Conservation (phyloP, 2,797 vertebrate genomes). For the Parambassis ranga region DNA sequence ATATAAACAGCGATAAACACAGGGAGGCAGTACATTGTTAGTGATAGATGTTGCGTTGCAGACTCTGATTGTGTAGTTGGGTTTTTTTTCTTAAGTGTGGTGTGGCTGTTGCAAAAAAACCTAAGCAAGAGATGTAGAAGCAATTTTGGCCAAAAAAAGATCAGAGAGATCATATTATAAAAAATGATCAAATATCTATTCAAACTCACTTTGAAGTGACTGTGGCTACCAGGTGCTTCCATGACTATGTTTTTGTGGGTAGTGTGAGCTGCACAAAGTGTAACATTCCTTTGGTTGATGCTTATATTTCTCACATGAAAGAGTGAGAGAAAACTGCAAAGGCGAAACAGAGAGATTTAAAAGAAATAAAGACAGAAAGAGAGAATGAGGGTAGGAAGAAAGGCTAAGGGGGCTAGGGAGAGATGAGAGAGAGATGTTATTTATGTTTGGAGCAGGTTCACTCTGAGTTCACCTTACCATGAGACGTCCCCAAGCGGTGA, state of each 20-base stretch:
- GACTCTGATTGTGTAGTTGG: constrained; percentile 31
- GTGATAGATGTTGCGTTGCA: constrained; percentile 43
- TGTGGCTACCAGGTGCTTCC: constrained; percentile 46
- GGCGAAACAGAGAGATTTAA: constrained; percentile 26
- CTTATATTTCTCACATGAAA: constrained; percentile 51
- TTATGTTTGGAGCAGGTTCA: constrained; percentile 84
- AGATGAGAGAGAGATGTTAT: constrained; percentile 78
- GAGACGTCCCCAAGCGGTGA: constrained; percentile 81
- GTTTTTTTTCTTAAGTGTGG: constrained; percentile 2
- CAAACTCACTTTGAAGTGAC: constrained; percentile 54
- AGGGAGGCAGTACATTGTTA: constrained; percentile 50
- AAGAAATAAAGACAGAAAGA: constrained; percentile 27
- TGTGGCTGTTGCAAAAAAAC: constrained; percentile 7
- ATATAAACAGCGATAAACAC: constrained; percentile 79
- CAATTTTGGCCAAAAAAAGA: constrained; percentile 33
- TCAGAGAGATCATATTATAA: constrained; percentile 35
- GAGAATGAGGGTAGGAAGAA: constrained; percentile 34
- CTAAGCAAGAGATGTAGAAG: neutral
- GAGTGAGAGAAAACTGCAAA: constrained; percentile 27
- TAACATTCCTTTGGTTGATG: constrained; percentile 32
- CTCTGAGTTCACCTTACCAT: constrained; percentile 83
- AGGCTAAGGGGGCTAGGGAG: constrained; percentile 43
- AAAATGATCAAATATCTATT: constrained; percentile 39
- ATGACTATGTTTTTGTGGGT: constrained; percentile 23
- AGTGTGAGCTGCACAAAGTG: neutral